Base-by-base conservation (phyloP, 2,888 invertebrate genomes). In the Drosophila limbata region DNA sequence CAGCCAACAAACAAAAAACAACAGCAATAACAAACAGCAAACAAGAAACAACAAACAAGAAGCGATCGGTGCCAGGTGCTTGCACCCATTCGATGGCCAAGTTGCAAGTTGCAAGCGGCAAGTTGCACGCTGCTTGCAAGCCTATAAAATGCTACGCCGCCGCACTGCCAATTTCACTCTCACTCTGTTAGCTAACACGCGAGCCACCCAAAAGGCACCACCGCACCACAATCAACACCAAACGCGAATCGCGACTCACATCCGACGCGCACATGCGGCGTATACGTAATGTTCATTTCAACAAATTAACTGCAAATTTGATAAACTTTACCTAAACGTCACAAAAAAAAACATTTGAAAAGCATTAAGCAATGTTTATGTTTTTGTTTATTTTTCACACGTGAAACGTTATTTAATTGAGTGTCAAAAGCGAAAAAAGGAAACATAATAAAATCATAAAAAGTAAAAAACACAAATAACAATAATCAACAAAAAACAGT, bases 101-200 rank as follows among this genome's bases (percentile, higher is more conserved):
- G 71, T 35, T 63, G 56, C 56, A 44, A 50, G 71, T 35, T 63
- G 56, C 69, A 56, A 53, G 71, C 13, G 11, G 42, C 42, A 21
- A 60, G 72, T 42, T 39, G 76, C 65, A 19, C 39, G 73, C 47
- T 15, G 55, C 52, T 37, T 40, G 68, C 63, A 56, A 48, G 69
- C 37, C 81, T 90, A 90, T 90, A 90, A 90, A 90, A 89, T 73
- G 81, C 72, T 78, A 75, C 69, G 64, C 66, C 63, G 68, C 57
- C 65, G 72, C 74, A 60, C 63, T 74, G 81, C 73, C 81, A 81
- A 86, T 90, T 90, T 90, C 91, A 90, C 90, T 90, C 91, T 91
- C 89, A 82, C 82, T 84, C 77, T 74, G 80, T 81, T 80, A 71
- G 86, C 79, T 77, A 81, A 76, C 76, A 73, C 84, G 75, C 72